Conservation (phyloP, 2,888 invertebrate species). For the Gonocerus acuteangulatus region DNA sequence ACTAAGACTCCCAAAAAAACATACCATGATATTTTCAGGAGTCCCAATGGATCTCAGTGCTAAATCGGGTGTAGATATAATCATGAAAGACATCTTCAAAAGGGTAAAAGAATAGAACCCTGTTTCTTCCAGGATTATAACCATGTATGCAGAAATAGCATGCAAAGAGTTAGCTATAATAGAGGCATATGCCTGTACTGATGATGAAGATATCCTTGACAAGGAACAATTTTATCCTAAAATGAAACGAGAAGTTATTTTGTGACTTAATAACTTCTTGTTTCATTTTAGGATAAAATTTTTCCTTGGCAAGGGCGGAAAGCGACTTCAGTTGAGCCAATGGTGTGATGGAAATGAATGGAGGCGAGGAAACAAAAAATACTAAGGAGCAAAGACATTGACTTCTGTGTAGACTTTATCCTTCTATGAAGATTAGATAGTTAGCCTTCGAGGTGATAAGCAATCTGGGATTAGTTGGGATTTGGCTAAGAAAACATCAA, state of each 20-base stretch:
- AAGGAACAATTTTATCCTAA: neutral
- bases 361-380: too few relatives aligned
- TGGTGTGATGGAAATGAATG: too few relatives aligned
- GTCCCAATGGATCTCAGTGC: neutral
- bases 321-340: too few relatives aligned
- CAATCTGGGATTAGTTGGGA: too few relatives aligned
- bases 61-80: neutral
- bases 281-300: too few relatives aligned
- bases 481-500: too few relatives aligned
- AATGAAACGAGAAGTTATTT: neutral
- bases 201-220: neutral
- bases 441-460: too few relatives aligned
- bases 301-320: too few relatives aligned
- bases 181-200: neutral
- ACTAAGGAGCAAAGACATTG: too few relatives aligned
- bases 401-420: too few relatives aligned
- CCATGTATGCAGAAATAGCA: neutral
- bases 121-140: neutral
- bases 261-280: neutral
- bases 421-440: too few relatives aligned
- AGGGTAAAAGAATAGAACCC: neutral
- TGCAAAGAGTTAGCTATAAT: neutral
- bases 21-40: neutral
- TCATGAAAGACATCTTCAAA: neutral
- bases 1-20: neutral